Conservation (phyloP, 2,797 vertebrate genomes). For the Champsocephalus esox region DNA sequence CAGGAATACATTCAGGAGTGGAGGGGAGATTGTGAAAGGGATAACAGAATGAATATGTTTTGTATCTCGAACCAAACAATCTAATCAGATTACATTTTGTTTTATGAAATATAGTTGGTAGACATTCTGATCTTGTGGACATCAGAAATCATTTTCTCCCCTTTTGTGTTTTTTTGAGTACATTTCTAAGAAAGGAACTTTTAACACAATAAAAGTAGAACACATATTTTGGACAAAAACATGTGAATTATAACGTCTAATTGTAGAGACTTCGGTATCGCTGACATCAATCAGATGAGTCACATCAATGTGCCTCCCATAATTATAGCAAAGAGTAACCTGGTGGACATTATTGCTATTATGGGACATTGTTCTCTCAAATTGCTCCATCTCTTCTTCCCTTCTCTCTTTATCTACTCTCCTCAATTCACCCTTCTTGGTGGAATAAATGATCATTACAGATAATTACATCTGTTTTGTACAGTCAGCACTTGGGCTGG, state of each 20-base stretch:
- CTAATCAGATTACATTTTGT: slow-evolving; percentile 24
- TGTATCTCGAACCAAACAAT: slow-evolving; percentile 14
- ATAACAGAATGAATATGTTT: not conserved
- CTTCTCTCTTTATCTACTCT: slow-evolving; percentile 1
- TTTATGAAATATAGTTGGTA: slow-evolving; percentile 10
- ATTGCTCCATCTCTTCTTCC: not conserved
- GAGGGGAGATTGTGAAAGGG: slow-evolving; percentile 14
- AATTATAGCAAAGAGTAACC: slow-evolving; percentile 35
- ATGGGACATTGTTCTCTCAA: slow-evolving; percentile 30
- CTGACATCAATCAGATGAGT: slow-evolving; percentile 11
- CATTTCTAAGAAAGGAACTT: slow-evolving; percentile 8
- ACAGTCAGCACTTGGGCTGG: slow-evolving; percentile 16
- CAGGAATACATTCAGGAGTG: slow-evolving; percentile 4
- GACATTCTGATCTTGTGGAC: slow-evolving; percentile 7
- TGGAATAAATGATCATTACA: slow-evolving; percentile 41
- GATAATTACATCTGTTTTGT: slow-evolving; percentile 40
- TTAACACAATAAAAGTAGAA: not conserved
- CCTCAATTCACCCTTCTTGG: slow-evolving; percentile 7
- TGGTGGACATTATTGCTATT: slow-evolving; percentile 9
- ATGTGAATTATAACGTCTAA: not conserved
- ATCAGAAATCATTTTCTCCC: not conserved
- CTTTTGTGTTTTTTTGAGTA: not conserved
- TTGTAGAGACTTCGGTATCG: not conserved
- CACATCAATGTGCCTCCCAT: slow-evolving; percentile 2
- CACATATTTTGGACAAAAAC: not conserved